A percentile compares a stretch with the other conserved stretches of the same genome.
Evolutionary conservation across 2,113 vertebrate species (phyloP).

Genomic region (Tetraodon nigroviridis): DNA sequence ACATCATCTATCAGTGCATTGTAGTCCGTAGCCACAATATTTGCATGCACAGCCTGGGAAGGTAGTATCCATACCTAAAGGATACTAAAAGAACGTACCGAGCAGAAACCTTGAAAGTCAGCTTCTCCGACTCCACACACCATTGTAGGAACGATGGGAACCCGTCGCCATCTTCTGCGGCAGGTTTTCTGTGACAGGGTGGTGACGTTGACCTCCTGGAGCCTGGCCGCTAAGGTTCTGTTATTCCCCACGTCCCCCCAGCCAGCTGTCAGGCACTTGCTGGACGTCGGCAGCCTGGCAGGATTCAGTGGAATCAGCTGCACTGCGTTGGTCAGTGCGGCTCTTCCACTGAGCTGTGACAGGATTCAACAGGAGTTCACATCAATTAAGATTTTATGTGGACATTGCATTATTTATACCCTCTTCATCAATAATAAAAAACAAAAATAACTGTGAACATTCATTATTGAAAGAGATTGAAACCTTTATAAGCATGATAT

Average conservation of each 20-base stretch:
- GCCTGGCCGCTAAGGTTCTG: slow-evolving; percentile 32
- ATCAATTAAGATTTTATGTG: not conserved
- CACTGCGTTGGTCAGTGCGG: slow-evolving; percentile 46
- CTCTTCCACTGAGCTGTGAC: slow-evolving; percentile 47
- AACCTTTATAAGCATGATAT: slow-evolving; percentile 77
- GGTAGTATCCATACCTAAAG: too few relatives aligned
- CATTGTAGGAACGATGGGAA: slow-evolving; percentile 43
- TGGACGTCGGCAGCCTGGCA: not conserved
- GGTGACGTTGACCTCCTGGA: slow-evolving; percentile 64
- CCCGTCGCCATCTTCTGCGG: slow-evolving; percentile 5
- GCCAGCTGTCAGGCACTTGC: slow-evolving; percentile 54
- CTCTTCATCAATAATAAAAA: not conserved
- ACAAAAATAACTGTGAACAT: not conserved
- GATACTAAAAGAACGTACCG: slow-evolving; percentile 35
- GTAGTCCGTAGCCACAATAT: too few relatives aligned
- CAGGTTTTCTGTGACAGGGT: slow-evolving; percentile 25
- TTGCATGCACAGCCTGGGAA: too few relatives aligned
- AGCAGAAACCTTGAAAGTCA: slow-evolving; percentile 53
- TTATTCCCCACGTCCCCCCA: slow-evolving; percentile 57
- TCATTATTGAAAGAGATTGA: not conserved
- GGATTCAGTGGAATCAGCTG: slow-evolving; percentile 50
- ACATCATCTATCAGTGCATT: not conserved
- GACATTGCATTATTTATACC: not conserved
- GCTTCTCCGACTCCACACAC: slow-evolving; percentile 35
- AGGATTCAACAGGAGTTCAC: not conserved